Percentiles rank a stretch among this genome's conserved stretches.
Conservation (phyloP, 2,888 invertebrate species). For the Ischnus inquisitorius region DNA sequence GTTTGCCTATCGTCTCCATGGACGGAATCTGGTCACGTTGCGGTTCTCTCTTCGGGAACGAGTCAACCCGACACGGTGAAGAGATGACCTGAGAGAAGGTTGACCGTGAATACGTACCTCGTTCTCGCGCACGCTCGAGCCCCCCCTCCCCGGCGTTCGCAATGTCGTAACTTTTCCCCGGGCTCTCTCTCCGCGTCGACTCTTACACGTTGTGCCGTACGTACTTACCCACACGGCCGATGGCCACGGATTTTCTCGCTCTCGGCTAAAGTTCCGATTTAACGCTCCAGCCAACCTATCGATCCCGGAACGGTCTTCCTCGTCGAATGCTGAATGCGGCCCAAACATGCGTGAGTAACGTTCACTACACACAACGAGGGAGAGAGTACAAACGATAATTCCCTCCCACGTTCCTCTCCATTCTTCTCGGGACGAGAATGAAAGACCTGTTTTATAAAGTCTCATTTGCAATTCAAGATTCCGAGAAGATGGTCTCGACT, state of each 20-base stretch:
- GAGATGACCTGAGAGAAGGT: constrained; percentile 59
- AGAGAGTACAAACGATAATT: neutral
- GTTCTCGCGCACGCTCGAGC: constrained; percentile 13
- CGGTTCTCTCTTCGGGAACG: constrained; percentile 27
- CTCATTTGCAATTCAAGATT: constrained; percentile 18
- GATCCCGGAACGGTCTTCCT: constrained; percentile 25
- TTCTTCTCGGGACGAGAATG: neutral
- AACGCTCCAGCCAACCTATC: constrained; percentile 14
- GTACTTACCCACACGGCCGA: neutral
- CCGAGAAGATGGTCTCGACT: neutral
- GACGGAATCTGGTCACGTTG: constrained; percentile 58
- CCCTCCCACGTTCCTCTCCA: constrained; percentile 7
- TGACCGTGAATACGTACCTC: constrained; percentile 59
- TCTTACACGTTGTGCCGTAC: neutral
- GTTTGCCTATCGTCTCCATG: constrained; percentile 42
- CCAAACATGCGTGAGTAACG: constrained; percentile 62
- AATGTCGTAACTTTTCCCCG: constrained; percentile 56
- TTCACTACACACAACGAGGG: neutral
- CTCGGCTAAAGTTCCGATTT: neutral
- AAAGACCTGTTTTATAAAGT: constrained; percentile 4
- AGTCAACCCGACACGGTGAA: constrained; percentile 18
- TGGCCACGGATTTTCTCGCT: neutral
- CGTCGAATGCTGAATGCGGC: constrained; percentile 41
- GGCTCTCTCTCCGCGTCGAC: neutral
- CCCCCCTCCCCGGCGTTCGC: neutral